Conservation (phyloP, 2,113 vertebrate species). For the Spheniscus mendiculus region DNA sequence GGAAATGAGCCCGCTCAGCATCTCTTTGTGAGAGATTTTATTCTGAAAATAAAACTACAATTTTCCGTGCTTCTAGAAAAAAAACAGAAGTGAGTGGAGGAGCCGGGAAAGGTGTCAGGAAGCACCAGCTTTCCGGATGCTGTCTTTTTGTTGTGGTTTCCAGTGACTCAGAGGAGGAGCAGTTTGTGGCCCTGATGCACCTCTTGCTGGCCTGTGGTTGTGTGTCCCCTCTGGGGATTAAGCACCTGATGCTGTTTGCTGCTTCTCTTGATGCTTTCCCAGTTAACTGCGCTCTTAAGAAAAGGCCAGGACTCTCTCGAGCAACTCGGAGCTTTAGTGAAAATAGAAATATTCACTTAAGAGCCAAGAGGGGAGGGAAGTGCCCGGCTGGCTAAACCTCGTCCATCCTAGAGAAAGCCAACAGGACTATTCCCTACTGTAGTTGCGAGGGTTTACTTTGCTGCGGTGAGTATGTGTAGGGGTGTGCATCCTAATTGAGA, state of each 20-base stretch:
- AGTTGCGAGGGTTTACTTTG: background rate
- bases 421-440: background rate
- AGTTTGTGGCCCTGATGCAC: background rate
- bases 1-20: background rate
- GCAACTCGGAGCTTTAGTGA: background rate
- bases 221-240: background rate
- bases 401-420: background rate
- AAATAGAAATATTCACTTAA: background rate
- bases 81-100: background rate
- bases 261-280: background rate
- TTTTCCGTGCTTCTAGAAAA: background rate
- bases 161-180: constrained; percentile 31
- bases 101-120: background rate
- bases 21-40: background rate
- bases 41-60: background rate
- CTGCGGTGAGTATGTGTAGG: background rate
- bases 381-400: background rate
- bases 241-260: background rate
- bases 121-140: background rate
- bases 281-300: background rate
- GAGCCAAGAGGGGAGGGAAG: background rate
- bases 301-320: background rate
- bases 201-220: constrained; percentile 1
- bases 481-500: background rate
- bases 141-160: constrained; percentile 30